phyloP scores from a whole-genome alignment of 2,113 vertebrate genomes.

The Pterocles burchelli region DNA sequence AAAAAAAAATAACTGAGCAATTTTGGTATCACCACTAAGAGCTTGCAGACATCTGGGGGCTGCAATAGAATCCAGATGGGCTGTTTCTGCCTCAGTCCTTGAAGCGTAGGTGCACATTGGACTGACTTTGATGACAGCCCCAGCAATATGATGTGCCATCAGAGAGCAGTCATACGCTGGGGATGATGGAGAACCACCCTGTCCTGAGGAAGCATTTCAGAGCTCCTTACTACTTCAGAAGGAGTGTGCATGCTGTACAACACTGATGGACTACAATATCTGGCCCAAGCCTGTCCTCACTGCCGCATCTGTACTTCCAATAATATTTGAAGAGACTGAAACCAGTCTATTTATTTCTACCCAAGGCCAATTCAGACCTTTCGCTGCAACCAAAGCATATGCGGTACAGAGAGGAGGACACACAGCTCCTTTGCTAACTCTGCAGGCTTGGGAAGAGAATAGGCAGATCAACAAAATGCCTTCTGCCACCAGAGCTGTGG shows the following conservation, averaged over 20 bases:
- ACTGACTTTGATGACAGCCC: background rate
- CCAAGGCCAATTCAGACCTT: background rate
- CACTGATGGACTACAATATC: background rate
- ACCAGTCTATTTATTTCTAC: background rate
- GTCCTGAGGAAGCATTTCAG: background rate
- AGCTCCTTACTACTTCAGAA: background rate
- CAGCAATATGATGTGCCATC: rapidly evolving
- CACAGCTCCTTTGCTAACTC: background rate
- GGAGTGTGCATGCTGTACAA: background rate
- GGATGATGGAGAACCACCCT: background rate
- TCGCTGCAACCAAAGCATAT: background rate
- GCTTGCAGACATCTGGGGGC: background rate
- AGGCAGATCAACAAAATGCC: background rate
- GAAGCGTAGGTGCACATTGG: background rate
- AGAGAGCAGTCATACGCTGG: background rate
- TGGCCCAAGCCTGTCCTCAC: rapidly evolving
- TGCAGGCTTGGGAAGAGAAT: background rate
- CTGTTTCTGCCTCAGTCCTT: background rate
- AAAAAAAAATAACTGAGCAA: background rate
- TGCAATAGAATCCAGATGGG: background rate
- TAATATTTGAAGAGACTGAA: background rate
- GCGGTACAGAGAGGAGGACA: background rate
- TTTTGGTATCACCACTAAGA: background rate
- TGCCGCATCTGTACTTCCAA: background rate
- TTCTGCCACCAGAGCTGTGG: background rate